Percentiles rank a stretch among this genome's conserved stretches.
phyloP scores from a whole-genome alignment of 2,888 invertebrate genomes.

The Charanyca ferruginea region DNA sequence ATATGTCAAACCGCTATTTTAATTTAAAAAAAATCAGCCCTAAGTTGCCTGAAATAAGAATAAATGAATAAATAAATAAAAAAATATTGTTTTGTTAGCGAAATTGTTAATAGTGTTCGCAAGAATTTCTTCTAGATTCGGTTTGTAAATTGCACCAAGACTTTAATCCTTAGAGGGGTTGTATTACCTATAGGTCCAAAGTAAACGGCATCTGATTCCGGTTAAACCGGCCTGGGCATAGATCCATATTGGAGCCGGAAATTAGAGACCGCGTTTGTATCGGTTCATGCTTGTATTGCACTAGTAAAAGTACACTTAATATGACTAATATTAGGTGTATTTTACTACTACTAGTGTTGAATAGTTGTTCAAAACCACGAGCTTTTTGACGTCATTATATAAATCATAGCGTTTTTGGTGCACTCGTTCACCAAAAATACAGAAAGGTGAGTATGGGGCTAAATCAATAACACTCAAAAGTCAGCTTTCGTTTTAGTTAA shows the following conservation, averaged over 20 bases:
- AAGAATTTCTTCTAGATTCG: background rate
- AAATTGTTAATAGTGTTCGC: background rate
- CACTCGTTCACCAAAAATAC: too few species aligned
- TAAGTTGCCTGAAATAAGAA: too few species aligned
- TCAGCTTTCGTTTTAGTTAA: too few species aligned
- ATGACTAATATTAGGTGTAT: too few species aligned
- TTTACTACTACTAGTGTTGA: conserved; percentile 3
- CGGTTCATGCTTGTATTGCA: background rate
- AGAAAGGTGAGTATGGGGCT: too few species aligned
- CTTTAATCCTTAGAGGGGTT: background rate
- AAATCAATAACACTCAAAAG: too few species aligned
- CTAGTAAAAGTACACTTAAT: background rate
- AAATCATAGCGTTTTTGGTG: too few species aligned
- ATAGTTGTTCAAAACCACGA: background rate
- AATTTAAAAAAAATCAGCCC: too few species aligned
- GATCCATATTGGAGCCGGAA: conserved; percentile 24
- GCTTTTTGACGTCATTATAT: too few species aligned
- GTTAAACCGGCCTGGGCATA: background rate
- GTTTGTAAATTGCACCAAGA: background rate
- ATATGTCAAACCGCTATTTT: too few species aligned
- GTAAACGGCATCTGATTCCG: too few species aligned
- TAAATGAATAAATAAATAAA: too few species aligned
- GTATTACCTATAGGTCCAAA: background rate
- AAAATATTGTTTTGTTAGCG: background rate
- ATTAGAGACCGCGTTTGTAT: background rate